Evolutionary conservation across 1,140 invertebrate genomes (phyloP).

Genomic region (Lethocerus indicus): DNA sequence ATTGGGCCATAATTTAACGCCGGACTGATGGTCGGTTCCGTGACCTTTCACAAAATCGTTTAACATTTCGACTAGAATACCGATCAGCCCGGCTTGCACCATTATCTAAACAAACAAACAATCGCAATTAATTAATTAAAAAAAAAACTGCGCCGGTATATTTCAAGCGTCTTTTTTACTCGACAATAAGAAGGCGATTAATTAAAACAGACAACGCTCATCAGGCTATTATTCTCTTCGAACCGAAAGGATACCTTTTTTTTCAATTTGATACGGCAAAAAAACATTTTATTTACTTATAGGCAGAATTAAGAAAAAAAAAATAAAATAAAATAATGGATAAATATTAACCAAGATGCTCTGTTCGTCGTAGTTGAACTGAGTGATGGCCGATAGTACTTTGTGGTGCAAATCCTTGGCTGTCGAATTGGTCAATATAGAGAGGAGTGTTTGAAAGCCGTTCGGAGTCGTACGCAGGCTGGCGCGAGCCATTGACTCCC

Average conservation of each 20-base stretch:
- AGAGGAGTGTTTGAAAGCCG: constrained; percentile 12
- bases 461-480: constrained; percentile 2
- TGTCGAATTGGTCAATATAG: constrained; percentile 6
- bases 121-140: neutral
- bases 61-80: constrained; percentile 6
- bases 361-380: constrained; percentile 13
- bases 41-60: constrained; percentile 6
- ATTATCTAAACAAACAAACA: constrained; percentile 9
- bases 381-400: constrained; percentile 10
- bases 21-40: neutral
- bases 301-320: neutral
- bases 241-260: neutral
- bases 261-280: neutral
- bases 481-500: constrained; percentile 13
- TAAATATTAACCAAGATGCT: constrained; percentile 11
- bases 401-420: constrained; percentile 13
- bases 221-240: constrained; percentile 4
- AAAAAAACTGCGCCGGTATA: neutral
- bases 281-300: neutral
- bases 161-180: no score
- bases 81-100: constrained; percentile 2
- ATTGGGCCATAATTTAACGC: no score
- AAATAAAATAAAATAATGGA: no score
- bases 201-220: neutral
- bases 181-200: no score